Evolutionary conservation across 2,888 invertebrate species (phyloP), one percentile per base, ranked within the genome.

Genomic region (Capitulum mitella): DNA sequence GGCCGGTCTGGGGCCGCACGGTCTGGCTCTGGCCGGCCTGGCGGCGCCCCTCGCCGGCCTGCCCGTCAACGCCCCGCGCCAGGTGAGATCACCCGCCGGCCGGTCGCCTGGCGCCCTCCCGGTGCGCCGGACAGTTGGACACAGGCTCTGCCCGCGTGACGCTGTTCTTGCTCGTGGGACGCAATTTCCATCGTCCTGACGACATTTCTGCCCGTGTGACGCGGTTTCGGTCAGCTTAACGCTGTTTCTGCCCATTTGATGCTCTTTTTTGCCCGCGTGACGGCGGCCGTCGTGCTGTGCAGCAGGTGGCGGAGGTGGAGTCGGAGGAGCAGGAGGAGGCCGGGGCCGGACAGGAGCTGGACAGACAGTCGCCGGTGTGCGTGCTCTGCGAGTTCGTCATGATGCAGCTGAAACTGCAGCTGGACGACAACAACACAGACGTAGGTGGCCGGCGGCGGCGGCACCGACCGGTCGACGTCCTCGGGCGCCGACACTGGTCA

Each of bases 331-430:
- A 51, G 22, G 51, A 51, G 8, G 51, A 51, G 0, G 51, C 16
- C 51, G 51, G 22, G 43, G 43, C 5, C 43, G 12, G 5, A 12
- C 6, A 43, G 43, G 43, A 12, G 43, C 6, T 8, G 43, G 43
- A 37, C 26, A 12, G 12, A 0, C 81, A 81, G 78, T 81, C 81
- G 26, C 54, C 81, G 32, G 77, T 64, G 6, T 82, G 82, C 77
- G 80, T 81, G 1, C 78, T 81, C 64, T 82, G 82, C 77, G 81
- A 82, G 79, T 82, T 80, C 77, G 81, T 80, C 54, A 80, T 82
- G 80, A 79, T 79, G 8, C 78, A 80, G 61, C 43, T 82, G 46
- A 81, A 82, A 78, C 78, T 82, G 22, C 70, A 80, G 3, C 77
- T 82, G 19, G 51, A 79, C n/a, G 79, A 82, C 64, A 77, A 81